A percentile compares a stretch with the other conserved stretches of the same genome.
These are phyloP conservation scores for Poeciliopsis paucimaculata DNA, from an alignment of 2,797 vertebrate species.

Conservation along the genomic window DNA sequence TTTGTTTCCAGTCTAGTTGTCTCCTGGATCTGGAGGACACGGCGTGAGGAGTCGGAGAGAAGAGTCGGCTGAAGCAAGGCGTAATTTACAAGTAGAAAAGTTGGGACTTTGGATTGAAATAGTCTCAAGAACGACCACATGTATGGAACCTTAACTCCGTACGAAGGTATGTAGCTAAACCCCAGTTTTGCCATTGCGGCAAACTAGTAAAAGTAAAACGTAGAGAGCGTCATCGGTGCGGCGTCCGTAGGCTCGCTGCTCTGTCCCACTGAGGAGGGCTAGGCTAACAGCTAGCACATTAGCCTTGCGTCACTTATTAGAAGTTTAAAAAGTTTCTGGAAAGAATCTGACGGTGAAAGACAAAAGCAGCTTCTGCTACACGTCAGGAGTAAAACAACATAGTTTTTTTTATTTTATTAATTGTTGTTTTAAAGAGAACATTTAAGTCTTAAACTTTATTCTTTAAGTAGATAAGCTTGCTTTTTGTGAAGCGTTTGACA, in stretches of 20 bases:
- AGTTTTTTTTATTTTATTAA: not conserved
- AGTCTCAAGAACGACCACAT: not conserved
- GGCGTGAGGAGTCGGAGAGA: slow-evolving; percentile 59
- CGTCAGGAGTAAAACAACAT: not conserved
- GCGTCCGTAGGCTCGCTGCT: slow-evolving; percentile 42
- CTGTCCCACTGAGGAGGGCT: slow-evolving; percentile 48
- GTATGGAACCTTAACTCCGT: slow-evolving; percentile 1
- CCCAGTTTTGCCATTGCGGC: not conserved
- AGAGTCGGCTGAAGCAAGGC: slow-evolving; percentile 46
- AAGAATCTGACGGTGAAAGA: slow-evolving; percentile 57
- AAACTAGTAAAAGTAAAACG: slow-evolving; percentile 23
- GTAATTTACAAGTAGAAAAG: slow-evolving; percentile 32
- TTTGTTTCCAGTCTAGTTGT: slow-evolving; percentile 75
- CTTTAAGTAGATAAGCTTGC: not conserved
- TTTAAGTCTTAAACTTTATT: not conserved
- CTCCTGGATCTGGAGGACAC: slow-evolving; percentile 74
- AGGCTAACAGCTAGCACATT: slow-evolving; percentile 57
- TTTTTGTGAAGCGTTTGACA: not conserved
- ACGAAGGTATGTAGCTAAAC: slow-evolving; percentile 63
- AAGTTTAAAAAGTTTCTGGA: slow-evolving; percentile 79
- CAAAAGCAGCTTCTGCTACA: slow-evolving; percentile 1
- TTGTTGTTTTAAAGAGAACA: not conserved
- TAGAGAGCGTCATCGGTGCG: slow-evolving; percentile 48
- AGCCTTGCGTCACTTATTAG: slow-evolving; percentile 44
- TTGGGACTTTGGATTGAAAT: slow-evolving; percentile 15